These are phyloP conservation scores for Bombus consobrinus DNA, from an alignment of 1,140 invertebrate species.

Conservation along the genomic window DNA sequence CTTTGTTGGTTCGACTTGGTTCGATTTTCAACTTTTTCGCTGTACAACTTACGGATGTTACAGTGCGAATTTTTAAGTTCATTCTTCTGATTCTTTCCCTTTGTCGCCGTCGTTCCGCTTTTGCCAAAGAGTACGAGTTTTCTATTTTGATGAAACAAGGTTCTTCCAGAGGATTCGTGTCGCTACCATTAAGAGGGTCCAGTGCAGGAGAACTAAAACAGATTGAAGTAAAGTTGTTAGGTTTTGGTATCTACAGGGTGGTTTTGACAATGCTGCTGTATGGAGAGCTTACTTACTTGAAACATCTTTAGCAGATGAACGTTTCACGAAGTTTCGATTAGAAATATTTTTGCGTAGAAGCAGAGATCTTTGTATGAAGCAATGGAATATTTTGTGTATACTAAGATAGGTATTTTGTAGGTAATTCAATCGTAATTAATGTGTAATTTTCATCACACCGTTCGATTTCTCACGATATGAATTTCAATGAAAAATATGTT, in stretches of 20 bases:
- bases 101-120: background rate
- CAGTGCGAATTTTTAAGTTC: background rate
- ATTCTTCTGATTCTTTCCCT: background rate
- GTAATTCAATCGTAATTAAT: background rate
- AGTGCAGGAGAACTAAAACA: conserved; percentile 51
- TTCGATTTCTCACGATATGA: too few species aligned
- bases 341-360: background rate
- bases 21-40: background rate
- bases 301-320: conserved; percentile 15
- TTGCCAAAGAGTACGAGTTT: background rate
- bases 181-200: conserved; percentile 44
- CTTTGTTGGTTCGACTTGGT: background rate
- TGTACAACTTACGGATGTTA: background rate
- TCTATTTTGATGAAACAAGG: background rate
- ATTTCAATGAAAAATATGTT: too few species aligned
- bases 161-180: conserved; percentile 3
- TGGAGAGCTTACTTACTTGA: conserved; percentile 60
- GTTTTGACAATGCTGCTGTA: conserved; percentile 14
- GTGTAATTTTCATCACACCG: background rate
- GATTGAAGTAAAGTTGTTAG: conserved; percentile 41
- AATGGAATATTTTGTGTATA: background rate
- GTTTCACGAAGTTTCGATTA: conserved; percentile 22
- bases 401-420: background rate
- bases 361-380: background rate
- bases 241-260: background rate